Evolutionary conservation across 2,113 vertebrate species (phyloP).

Genomic region (Chitala chitala): DNA sequence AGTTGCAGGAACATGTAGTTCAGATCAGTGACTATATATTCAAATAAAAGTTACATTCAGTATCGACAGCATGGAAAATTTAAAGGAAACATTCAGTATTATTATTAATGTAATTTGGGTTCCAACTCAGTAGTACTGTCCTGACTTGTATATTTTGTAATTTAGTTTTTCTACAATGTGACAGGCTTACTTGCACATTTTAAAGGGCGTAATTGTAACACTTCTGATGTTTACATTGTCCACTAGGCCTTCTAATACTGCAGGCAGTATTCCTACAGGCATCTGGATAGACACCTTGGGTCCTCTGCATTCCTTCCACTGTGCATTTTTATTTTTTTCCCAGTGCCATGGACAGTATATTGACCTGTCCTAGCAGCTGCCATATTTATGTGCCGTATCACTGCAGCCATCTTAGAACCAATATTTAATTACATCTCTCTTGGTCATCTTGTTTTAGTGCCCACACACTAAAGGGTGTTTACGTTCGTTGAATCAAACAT

Average conservation of each 20-base stretch:
- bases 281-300: neutral
- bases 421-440: conserved; percentile 32
- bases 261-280: neutral
- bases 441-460: conserved; percentile 29
- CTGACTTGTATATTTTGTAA: too few relatives aligned
- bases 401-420: neutral
- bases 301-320: neutral
- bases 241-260: neutral
- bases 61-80: too few relatives aligned
- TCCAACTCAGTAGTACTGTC: too few relatives aligned
- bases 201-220: neutral
- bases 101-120: too few relatives aligned
- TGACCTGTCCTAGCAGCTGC: neutral
- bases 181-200: too few relatives aligned
- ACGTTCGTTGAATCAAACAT: conserved; percentile 37
- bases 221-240: neutral
- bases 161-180: too few relatives aligned
- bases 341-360: too few relatives aligned
- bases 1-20: too few relatives aligned
- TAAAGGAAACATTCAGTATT: too few relatives aligned
- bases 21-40: too few relatives aligned
- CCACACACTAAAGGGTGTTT: conserved; percentile 34
- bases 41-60: too few relatives aligned
- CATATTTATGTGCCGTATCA: neutral
- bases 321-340: too few relatives aligned